A percentile compares a stretch with the other conserved stretches of the same genome.
Conservation (phyloP, 2,797 vertebrate species). For the Octomys mimax region DNA sequence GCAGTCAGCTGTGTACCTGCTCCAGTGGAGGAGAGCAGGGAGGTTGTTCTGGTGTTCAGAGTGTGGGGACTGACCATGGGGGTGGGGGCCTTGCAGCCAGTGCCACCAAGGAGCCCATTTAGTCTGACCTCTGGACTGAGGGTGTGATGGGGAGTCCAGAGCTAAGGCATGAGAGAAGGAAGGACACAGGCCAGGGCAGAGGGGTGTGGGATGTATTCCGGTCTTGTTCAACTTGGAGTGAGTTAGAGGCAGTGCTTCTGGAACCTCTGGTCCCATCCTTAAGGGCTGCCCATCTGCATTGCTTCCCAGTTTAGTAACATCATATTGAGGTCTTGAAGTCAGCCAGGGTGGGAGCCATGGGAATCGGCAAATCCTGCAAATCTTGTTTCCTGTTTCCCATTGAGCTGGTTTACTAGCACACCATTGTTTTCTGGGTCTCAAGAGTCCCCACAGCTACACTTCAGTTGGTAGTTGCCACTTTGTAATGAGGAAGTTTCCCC, state of each 20-base stretch:
- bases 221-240: neutral
- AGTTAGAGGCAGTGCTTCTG: fast-evolving
- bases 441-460: neutral
- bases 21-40: neutral
- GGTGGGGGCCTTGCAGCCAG: too few species aligned
- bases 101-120: neutral
- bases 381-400: too few species aligned
- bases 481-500: neutral
- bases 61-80: fast-evolving
- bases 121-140: too few species aligned
- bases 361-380: neutral
- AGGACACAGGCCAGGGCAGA: neutral
- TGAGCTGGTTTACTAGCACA: neutral
- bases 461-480: neutral
- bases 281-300: fast-evolving
- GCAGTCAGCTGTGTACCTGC: neutral
- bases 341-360: neutral
- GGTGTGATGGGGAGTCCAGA: neutral
- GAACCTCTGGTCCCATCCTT: too few species aligned
- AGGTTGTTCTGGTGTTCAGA: fast-evolving
- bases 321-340: neutral
- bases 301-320: neutral
- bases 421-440: neutral
- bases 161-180: neutral
- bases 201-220: neutral